These are phyloP conservation scores for Odontomyia ornata DNA, from an alignment of 2,888 invertebrate genomes.

Conservation along the genomic window DNA sequence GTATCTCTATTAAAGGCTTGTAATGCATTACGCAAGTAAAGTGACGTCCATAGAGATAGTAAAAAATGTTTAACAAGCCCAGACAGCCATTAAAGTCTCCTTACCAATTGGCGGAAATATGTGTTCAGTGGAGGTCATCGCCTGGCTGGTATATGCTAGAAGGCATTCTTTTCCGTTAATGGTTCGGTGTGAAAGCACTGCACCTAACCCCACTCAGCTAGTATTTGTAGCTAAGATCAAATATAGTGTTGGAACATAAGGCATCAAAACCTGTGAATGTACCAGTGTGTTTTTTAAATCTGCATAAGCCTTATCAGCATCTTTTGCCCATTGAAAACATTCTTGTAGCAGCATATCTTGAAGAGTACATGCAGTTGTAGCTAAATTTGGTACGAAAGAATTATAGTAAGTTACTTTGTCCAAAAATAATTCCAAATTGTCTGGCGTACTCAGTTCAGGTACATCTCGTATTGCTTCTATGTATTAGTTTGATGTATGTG, in stretches of 20 bases:
- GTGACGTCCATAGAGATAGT: constrained; percentile 43
- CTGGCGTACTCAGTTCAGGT: constrained; percentile 8
- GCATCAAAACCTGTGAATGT: too few relatives aligned
- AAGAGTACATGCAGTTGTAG: neutral
- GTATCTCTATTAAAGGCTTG: constrained; percentile 45
- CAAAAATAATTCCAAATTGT: constrained; percentile 21
- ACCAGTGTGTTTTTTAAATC: too few relatives aligned
- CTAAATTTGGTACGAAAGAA: too few relatives aligned
- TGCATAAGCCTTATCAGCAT: neutral
- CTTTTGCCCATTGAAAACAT: neutral
- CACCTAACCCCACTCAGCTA: too few relatives aligned
- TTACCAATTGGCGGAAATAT: constrained; percentile 43
- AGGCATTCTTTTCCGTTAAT: constrained; percentile 40
- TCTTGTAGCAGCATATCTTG: neutral
- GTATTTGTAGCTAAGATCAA: constrained; percentile 46
- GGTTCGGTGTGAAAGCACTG: constrained; percentile 45
- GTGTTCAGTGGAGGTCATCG: constrained; percentile 19
- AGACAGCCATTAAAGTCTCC: constrained; percentile 41
- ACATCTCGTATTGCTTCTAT: neutral
- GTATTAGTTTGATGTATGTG: neutral
- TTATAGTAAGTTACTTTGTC: too few relatives aligned
- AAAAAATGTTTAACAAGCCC: constrained; percentile 45
- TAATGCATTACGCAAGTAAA: constrained; percentile 25
- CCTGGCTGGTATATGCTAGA: constrained; percentile 44
- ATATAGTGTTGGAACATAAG: too few relatives aligned